Conservation (phyloP, 35 echinoderm and acorn worm genomes). For the Anneissia japonica region DNA sequence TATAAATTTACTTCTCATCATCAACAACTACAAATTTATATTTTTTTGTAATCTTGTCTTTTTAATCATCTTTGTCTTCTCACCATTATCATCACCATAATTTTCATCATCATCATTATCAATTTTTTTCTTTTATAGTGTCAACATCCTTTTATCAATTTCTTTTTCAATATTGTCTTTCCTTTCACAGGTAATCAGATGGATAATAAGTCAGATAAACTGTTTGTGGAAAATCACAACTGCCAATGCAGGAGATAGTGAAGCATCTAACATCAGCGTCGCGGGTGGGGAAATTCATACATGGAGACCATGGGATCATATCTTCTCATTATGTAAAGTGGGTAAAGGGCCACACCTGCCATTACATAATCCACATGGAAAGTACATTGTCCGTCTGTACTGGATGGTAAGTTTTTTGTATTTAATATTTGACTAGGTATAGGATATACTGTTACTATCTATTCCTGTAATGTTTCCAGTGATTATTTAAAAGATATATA, state of each 20-base stretch:
- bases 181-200: conserved; percentile 77
- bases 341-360: conserved; percentile 87
- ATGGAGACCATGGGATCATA: conserved; percentile 97
- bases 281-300: conserved; percentile 52
- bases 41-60: too few relatives aligned
- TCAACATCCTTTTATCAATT: too few relatives aligned
- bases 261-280: conserved; percentile 24
- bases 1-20: too few relatives aligned
- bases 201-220: conserved; percentile 83
- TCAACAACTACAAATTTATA: too few relatives aligned
- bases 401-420: conserved; percentile 78
- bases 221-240: conserved; percentile 70
- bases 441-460: not conserved
- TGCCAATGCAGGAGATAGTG: conserved; percentile 31
- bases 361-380: conserved; percentile 89
- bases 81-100: too few relatives aligned
- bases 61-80: too few relatives aligned
- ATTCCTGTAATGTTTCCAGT: not conserved
- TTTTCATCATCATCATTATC: too few relatives aligned
- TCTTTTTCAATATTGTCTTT: too few relatives aligned
- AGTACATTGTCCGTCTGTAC: conserved; percentile 87
- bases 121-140: not conserved
- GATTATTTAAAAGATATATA: too few relatives aligned
- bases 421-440: not conserved
- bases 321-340: conserved; percentile 87